Evolutionary conservation across 2,888 invertebrate genomes (phyloP).

Genomic region (Tridacna gigas): DNA sequence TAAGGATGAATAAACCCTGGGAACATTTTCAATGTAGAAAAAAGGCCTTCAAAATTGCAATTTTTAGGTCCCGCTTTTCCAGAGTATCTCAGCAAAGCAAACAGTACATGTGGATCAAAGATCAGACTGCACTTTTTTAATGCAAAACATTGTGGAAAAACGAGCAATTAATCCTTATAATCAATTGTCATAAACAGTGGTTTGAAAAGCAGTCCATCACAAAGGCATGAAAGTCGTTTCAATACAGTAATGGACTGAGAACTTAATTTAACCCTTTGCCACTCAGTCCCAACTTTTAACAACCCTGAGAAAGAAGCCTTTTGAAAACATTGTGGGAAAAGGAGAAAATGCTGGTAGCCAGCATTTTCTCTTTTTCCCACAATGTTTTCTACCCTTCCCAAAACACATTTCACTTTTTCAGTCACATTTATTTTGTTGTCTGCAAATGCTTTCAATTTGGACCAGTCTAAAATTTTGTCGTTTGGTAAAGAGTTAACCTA

Average conservation of each 20-base stretch:
- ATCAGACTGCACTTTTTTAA: too few relatives aligned
- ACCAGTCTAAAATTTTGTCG: too few relatives aligned
- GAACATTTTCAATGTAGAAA: not conserved
- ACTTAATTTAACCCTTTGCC: not conserved
- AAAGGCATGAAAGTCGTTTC: not conserved
- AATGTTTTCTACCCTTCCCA: not conserved
- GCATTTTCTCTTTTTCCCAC: not conserved
- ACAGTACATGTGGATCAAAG: not conserved
- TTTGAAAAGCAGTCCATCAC: not conserved
- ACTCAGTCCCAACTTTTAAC: not conserved
- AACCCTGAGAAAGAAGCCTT: not conserved
- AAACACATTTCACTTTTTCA: not conserved
- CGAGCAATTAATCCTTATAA: not conserved
- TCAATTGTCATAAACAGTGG: not conserved
- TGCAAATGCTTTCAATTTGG: too few relatives aligned
- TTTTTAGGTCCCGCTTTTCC: not conserved
- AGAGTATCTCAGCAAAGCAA: not conserved
- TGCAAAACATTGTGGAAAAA: constrained; percentile 7
- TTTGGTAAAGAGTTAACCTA: too few relatives aligned
- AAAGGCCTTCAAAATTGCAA: not conserved
- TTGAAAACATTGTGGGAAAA: not conserved
- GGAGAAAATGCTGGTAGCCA: not conserved
- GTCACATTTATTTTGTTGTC: too few relatives aligned
- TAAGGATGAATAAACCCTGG: not conserved
- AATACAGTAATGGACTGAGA: not conserved